These are phyloP conservation scores for Ctena decussata DNA, from an alignment of 2,888 invertebrate genomes.

Conservation along the genomic window DNA sequence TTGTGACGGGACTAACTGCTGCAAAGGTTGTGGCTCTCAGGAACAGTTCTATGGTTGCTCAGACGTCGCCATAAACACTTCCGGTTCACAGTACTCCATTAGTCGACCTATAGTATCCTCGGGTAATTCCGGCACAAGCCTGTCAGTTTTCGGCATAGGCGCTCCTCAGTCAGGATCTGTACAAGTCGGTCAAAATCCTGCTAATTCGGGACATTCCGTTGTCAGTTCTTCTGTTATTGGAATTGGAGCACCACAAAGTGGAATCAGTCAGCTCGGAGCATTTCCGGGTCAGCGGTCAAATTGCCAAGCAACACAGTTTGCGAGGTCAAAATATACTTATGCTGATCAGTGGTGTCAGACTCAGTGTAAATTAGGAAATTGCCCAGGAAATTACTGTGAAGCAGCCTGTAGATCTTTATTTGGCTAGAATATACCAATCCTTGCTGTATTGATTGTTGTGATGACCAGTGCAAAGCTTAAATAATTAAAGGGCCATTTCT, in stretches of 20 bases:
- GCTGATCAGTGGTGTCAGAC: constrained; percentile 62
- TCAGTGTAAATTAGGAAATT: constrained; percentile 62
- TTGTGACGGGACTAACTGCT: constrained; percentile 61
- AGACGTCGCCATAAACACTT: constrained; percentile 44
- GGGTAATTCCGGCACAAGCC: not conserved
- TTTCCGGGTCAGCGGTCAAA: not conserved
- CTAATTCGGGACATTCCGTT: not conserved
- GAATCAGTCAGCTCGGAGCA: not conserved
- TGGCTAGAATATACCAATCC: no score
- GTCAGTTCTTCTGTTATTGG: not conserved
- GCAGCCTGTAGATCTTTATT: constrained; percentile 37
- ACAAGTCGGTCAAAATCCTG: not conserved
- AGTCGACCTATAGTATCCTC: not conserved
- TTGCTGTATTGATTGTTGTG: no score
- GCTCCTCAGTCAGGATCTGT: not conserved
- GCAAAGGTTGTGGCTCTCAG: constrained; percentile 70
- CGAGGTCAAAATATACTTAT: constrained; percentile 40
- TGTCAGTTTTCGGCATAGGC: not conserved
- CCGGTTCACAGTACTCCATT: not conserved
- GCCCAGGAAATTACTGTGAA: constrained; percentile 55
- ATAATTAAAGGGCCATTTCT: no score
- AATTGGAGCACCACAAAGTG: not conserved
- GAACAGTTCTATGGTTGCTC: constrained; percentile 67
- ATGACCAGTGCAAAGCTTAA: no score
- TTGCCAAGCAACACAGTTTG: constrained; percentile 46